Conservation (phyloP, 2,888 invertebrate species). For the Tinea semifulvella region DNA sequence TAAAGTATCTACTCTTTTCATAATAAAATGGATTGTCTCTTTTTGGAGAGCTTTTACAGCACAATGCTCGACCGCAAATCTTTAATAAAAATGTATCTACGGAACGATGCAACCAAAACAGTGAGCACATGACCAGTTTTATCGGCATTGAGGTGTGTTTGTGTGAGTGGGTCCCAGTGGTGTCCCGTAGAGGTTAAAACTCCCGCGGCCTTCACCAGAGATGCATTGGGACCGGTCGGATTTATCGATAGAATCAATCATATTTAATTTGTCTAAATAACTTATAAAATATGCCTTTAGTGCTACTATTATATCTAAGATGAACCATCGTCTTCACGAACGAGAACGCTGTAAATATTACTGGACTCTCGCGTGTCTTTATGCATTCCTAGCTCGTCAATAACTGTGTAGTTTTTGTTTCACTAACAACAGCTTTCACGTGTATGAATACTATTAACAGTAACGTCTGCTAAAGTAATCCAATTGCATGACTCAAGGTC, state of each 20-base stretch:
- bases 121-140: slow-evolving; percentile 14
- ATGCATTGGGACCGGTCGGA: slow-evolving; percentile 50
- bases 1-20: no score
- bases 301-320: no score
- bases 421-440: slow-evolving; percentile 11
- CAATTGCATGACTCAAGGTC: slow-evolving; percentile 2
- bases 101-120: background rate
- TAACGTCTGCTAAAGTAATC: background rate
- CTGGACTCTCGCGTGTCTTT: slow-evolving; percentile 10
- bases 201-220: slow-evolving; percentile 62
- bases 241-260: slow-evolving; percentile 32
- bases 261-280: no score
- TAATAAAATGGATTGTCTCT: no score
- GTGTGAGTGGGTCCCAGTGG: slow-evolving; percentile 45
- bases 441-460: slow-evolving; percentile 7
- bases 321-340: no score
- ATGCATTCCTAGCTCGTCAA: slow-evolving; percentile 8
- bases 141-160: slow-evolving; percentile 14
- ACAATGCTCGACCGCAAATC: no score
- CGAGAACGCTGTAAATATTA: no score
- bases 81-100: no score
- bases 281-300: no score
- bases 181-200: slow-evolving; percentile 48
- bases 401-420: slow-evolving; percentile 12
- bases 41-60: no score